Evolutionary conservation across 2,113 vertebrate genomes (phyloP).

Genomic region (Cyprinodon tularosa): DNA sequence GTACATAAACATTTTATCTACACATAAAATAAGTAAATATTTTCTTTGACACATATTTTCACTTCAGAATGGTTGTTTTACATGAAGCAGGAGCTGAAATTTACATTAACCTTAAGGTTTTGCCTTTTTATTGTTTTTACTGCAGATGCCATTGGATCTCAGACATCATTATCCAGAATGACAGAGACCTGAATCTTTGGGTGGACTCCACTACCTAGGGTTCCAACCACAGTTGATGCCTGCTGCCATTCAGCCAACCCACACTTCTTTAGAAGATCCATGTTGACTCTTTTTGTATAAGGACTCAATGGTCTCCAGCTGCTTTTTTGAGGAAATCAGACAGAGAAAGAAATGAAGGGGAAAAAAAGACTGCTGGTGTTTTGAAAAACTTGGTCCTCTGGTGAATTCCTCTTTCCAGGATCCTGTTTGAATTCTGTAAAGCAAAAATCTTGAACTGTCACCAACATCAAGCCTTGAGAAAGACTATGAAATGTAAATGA

Average conservation of each 20-base stretch:
- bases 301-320: background rate
- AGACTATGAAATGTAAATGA: slow-evolving; percentile 12
- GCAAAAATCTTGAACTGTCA: background rate
- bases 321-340: slow-evolving; percentile 9
- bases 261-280: slow-evolving; percentile 8
- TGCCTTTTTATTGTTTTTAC: background rate
- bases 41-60: too few species aligned
- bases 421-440: slow-evolving; percentile 1
- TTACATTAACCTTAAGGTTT: background rate
- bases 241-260: slow-evolving; percentile 11
- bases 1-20: too few species aligned
- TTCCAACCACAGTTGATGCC: background rate
- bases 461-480: background rate
- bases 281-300: slow-evolving; percentile 19
- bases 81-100: background rate
- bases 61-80: background rate
- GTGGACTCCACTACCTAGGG: background rate
- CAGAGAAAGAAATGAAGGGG: background rate
- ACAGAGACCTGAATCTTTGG: slow-evolving; percentile 11
- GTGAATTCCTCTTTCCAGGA: background rate
- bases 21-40: too few species aligned
- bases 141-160: slow-evolving; percentile 22
- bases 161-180: slow-evolving; percentile 2
- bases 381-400: background rate
- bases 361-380: slow-evolving; percentile 8